Evolutionary conservation across 2,113 vertebrate genomes (phyloP).

Genomic region (Sinocyclocheilus grahami): DNA sequence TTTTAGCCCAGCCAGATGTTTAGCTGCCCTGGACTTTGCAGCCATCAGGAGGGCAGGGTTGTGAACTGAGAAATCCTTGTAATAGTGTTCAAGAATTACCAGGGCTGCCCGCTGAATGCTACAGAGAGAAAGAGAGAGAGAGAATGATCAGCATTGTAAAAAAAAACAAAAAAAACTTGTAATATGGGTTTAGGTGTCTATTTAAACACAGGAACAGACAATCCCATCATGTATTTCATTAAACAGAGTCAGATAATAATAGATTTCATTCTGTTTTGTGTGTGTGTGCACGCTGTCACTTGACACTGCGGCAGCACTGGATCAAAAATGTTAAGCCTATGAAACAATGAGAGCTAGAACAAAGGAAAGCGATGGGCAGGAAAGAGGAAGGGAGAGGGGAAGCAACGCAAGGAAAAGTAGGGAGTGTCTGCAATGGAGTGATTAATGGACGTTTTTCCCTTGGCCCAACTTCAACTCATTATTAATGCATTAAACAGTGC

Average conservation of each 20-base stretch:
- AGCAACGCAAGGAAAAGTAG: slow-evolving; percentile 3
- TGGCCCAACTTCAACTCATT: slow-evolving; percentile 21
- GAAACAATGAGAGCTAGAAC: slow-evolving; percentile 23
- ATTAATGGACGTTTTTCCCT: slow-evolving; percentile 38
- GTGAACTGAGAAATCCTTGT: slow-evolving; percentile 91
- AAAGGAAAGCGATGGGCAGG: slow-evolving; percentile 8
- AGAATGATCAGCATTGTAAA: neutral
- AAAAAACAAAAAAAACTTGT: neutral
- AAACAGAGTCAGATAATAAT: neutral
- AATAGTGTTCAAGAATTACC: slow-evolving; percentile 92
- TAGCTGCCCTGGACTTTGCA: slow-evolving; percentile 86
- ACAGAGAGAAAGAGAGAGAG: slow-evolving; percentile 33
- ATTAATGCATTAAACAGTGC: slow-evolving; percentile 16
- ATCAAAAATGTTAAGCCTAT: slow-evolving; percentile 13
- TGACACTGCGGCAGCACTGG: slow-evolving; percentile 4
- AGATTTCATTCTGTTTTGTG: slow-evolving; percentile 7
- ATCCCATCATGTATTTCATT: neutral
- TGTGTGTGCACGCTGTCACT: neutral
- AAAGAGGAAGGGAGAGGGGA: slow-evolving; percentile 43
- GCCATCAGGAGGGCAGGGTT: slow-evolving; percentile 88
- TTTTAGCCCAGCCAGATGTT: slow-evolving; percentile 90
- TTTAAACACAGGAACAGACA: slow-evolving; percentile 8
- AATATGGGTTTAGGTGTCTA: neutral
- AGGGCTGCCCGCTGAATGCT: slow-evolving; percentile 94
- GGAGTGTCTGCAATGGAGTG: slow-evolving; percentile 28